Base-by-base conservation (phyloP, 2,797 vertebrate genomes). In the Macropodus opercularis region DNA sequence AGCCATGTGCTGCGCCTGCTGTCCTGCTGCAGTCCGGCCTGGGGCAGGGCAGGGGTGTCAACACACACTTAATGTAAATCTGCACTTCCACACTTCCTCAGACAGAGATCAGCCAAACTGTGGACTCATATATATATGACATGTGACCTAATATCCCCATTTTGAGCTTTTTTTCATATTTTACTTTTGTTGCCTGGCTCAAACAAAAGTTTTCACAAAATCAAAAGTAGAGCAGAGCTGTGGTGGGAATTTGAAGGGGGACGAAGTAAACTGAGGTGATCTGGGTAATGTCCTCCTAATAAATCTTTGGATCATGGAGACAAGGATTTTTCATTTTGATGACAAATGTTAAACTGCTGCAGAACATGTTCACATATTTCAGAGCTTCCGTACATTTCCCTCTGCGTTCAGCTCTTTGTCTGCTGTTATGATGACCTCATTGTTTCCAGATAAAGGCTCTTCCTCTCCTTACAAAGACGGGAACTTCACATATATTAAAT, bases 261-360 rank as follows among this genome's bases (percentile, higher is more conserved):
- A 50, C 5, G 21, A 56, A 52, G 54, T 42, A 39, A 64, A 65
- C 18, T 26, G 17, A 36, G n/a, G 31, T 60, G 53, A 77, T 63
- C 31, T 15, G 56, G 47, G 69, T 39, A 47, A 31, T 23, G 43
- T 22, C 61, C 40, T 40, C 44, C 48, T 22, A 47, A 60, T 23
- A 69, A 57, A 71, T 80, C 82, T 83, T 75, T 82, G 72, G 77
- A 75, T 59, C 69, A 75, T 60, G 65, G 39, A 68, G 41, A 66
- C 48, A 39, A 52, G 41, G 43, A 22, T 53, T 48, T 57, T 44
- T 24, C 26, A 11, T 23, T 46, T 53, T 3, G 18, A 12, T 9
- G 41, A 72, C 52, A 69, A 70, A 80, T 21, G 5, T 62, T 38
- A 27, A 50, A 40, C 26, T 47, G 56, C 47, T 61, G 61, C 58